Evolutionary conservation across 2,113 vertebrate genomes (phyloP).

Genomic region (Synchiropus splendidus): DNA sequence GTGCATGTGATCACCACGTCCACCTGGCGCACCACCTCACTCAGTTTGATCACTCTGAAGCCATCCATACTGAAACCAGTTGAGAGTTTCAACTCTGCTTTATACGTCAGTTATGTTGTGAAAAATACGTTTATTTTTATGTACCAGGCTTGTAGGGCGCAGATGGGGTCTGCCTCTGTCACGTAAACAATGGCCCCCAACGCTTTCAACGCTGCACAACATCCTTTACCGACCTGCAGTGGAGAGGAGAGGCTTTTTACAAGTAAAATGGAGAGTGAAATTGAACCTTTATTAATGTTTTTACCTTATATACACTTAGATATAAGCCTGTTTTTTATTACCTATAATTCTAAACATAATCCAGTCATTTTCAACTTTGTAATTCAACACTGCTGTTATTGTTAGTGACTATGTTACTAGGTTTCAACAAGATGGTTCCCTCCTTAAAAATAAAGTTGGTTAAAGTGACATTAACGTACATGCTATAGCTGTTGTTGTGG

Average conservation of each 20-base stretch:
- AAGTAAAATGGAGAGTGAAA: neutral
- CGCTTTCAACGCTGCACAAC: constrained; percentile 83
- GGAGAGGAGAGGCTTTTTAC: neutral
- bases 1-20: constrained; percentile 94
- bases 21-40: constrained; percentile 77
- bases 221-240: constrained; percentile 85
- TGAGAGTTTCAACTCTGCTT: neutral
- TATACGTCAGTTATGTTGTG: too few relatives aligned
- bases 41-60: constrained; percentile 82
- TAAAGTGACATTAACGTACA: too few relatives aligned
- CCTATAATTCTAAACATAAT: too few relatives aligned
- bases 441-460: too few relatives aligned
- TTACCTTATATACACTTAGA: too few relatives aligned
- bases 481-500: too few relatives aligned
- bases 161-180: constrained; percentile 92
- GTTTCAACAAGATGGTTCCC: too few relatives aligned
- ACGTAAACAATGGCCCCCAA: constrained; percentile 83
- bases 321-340: too few relatives aligned
- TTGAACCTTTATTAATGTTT: too few relatives aligned
- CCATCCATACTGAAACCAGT: constrained; percentile 90
- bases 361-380: too few relatives aligned
- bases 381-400: too few relatives aligned
- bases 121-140: constrained; percentile 32
- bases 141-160: constrained; percentile 90
- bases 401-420: too few relatives aligned